phyloP scores from a whole-genome alignment of 2,888 invertebrate genomes.

The Oxystoma pomonae region DNA sequence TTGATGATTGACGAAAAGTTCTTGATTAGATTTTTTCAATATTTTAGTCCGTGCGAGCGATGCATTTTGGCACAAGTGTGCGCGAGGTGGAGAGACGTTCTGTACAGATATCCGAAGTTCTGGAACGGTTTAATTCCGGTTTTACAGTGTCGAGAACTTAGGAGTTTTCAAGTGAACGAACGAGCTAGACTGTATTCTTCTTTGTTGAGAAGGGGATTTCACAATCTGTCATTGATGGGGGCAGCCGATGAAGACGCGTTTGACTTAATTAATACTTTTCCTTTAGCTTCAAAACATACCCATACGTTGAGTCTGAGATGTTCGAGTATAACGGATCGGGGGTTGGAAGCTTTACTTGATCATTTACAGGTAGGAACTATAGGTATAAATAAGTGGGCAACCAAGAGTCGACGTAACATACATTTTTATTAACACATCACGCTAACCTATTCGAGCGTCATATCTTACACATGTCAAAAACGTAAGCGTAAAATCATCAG shows the following conservation, averaged over 20 bases:
- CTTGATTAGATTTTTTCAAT: constrained; percentile 72
- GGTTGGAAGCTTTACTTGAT: constrained; percentile 82
- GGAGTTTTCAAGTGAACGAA: constrained; percentile 48
- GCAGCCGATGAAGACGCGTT: constrained; percentile 89
- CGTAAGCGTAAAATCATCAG: no score
- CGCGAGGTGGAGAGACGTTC: constrained; percentile 80
- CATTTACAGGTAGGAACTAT: constrained; percentile 80
- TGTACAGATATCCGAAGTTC: constrained; percentile 69
- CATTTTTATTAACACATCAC: no score
- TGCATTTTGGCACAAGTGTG: constrained; percentile 81
- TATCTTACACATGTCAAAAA: no score
- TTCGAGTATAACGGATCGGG: constrained; percentile 87
- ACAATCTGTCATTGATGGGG: constrained; percentile 76
- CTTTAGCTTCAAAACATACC: constrained; percentile 76
- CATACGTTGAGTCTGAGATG: constrained; percentile 82
- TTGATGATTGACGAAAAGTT: constrained; percentile 82
- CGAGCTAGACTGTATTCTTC: constrained; percentile 70
- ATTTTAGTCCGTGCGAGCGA: constrained; percentile 68
- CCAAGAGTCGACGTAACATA: no score
- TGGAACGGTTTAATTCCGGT: constrained; percentile 83
- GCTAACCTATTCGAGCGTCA: no score
- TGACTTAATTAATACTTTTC: constrained; percentile 82
- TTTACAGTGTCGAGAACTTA: constrained; percentile 78
- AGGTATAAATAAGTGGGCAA: no score
- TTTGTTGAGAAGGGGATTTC: constrained; percentile 79